These are phyloP conservation scores for Ernsta delagoae DNA, from an alignment of 2,888 invertebrate species.

Conservation along the genomic window DNA sequence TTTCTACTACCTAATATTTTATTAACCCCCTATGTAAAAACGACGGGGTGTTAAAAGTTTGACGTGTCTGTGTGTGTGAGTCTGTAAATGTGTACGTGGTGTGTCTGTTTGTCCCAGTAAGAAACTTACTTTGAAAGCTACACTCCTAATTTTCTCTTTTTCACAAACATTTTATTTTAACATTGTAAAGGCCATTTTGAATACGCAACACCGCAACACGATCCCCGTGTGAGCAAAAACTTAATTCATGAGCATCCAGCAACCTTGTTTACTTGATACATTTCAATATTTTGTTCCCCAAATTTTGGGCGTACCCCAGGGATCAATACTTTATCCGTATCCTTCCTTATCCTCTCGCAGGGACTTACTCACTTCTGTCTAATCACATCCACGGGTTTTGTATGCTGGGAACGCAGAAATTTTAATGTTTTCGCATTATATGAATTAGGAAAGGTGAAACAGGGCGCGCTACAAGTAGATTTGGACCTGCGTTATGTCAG, in stretches of 20 bases:
- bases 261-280: constrained; percentile 32
- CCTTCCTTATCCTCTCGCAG: constrained; percentile 31
- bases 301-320: constrained; percentile 33
- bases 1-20: too few relatives aligned
- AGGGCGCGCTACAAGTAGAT: neutral
- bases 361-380: constrained; percentile 30
- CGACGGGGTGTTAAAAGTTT: too few relatives aligned
- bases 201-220: neutral
- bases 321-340: constrained; percentile 33
- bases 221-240: constrained; percentile 11
- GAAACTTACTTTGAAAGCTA: too few relatives aligned
- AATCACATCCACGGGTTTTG: constrained; percentile 27
- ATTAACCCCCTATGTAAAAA: too few relatives aligned
- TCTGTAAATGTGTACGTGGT: too few relatives aligned
- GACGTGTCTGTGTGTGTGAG: too few relatives aligned
- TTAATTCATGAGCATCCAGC: constrained; percentile 18
- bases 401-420: constrained; percentile 8
- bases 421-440: constrained; percentile 11
- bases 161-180: too few relatives aligned
- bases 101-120: too few relatives aligned
- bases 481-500: neutral
- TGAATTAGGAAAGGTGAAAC: neutral
- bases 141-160: too few relatives aligned
- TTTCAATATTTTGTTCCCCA: constrained; percentile 29
- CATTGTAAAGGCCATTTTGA: neutral